Percentiles rank a stretch among this genome's conserved stretches.
Evolutionary conservation across 2,888 invertebrate genomes (phyloP).

Genomic region (Xanthorhoe designata): DNA sequence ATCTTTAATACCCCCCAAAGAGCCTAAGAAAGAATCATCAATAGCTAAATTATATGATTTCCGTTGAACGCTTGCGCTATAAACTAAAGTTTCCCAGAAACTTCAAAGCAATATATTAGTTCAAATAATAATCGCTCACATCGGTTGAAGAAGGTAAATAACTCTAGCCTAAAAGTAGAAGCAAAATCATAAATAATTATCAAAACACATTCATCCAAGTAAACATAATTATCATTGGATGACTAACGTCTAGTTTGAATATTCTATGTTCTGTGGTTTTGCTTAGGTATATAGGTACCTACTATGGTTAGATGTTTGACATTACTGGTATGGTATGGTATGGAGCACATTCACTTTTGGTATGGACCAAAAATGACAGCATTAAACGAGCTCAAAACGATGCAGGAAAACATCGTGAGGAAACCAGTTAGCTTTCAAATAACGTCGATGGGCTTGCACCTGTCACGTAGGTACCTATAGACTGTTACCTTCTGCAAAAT

Average conservation of each 20-base stretch:
- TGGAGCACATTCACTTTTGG: no score
- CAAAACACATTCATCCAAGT: background rate
- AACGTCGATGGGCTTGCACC: no score
- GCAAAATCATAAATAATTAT: background rate
- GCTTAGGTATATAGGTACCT: no score
- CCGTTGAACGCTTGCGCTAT: background rate
- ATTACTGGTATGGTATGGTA: no score
- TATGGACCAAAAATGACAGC: no score
- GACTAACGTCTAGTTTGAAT: background rate
- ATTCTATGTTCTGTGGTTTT: no score
- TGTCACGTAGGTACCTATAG: no score
- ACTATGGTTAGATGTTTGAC: no score
- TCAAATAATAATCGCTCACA: background rate
- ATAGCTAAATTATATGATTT: background rate
- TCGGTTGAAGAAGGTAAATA: constrained; percentile 33
- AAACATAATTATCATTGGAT: background rate
- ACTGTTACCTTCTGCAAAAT: no score
- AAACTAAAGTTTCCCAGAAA: background rate
- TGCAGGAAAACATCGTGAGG: no score
- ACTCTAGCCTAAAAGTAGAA: background rate
- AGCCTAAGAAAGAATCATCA: background rate
- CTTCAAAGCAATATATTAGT: background rate
- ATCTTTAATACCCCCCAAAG: background rate
- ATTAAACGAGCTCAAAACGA: no score
- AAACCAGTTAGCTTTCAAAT: no score